phyloP scores from a whole-genome alignment of 2,797 vertebrate genomes.

The Cossypha polioptera region DNA sequence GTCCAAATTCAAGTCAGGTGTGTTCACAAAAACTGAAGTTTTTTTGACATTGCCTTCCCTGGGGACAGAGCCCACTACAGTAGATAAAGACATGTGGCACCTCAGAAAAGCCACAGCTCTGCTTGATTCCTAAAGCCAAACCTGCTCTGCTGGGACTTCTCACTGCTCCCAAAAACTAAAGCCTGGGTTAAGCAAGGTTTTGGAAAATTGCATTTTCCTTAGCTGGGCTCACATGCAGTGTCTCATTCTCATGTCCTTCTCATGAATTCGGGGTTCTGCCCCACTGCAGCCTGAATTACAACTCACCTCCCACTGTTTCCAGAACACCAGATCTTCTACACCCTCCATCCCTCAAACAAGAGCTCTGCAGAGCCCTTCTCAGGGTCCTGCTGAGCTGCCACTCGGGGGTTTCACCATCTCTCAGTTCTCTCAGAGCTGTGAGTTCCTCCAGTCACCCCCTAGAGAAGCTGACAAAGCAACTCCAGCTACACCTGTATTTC shows the following conservation, averaged over 20 bases:
- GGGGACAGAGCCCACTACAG: not conserved
- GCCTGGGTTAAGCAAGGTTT: not conserved
- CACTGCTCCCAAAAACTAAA: not conserved
- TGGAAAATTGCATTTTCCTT: not conserved
- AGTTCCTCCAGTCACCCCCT: not conserved
- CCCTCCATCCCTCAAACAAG: fast-evolving
- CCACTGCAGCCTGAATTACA: not conserved
- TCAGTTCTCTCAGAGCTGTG: fast-evolving
- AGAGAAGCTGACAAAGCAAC: not conserved
- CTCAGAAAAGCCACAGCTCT: not conserved
- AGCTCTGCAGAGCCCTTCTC: not conserved
- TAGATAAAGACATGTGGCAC: fast-evolving
- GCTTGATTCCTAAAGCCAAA: not conserved
- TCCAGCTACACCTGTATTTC: not conserved
- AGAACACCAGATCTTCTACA: too few relatives aligned
- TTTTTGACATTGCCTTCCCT: not conserved
- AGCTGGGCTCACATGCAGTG: not conserved
- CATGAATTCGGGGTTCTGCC: not conserved
- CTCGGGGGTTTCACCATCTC: not conserved
- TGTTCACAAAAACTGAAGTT: not conserved
- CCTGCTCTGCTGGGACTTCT: not conserved
- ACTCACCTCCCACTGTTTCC: not conserved
- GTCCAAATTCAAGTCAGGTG: not conserved
- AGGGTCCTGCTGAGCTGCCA: not conserved
- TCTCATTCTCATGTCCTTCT: not conserved